These are phyloP conservation scores for Diachasma alloeum DNA, from an alignment of 1,140 invertebrate species.

Conservation along the genomic window DNA sequence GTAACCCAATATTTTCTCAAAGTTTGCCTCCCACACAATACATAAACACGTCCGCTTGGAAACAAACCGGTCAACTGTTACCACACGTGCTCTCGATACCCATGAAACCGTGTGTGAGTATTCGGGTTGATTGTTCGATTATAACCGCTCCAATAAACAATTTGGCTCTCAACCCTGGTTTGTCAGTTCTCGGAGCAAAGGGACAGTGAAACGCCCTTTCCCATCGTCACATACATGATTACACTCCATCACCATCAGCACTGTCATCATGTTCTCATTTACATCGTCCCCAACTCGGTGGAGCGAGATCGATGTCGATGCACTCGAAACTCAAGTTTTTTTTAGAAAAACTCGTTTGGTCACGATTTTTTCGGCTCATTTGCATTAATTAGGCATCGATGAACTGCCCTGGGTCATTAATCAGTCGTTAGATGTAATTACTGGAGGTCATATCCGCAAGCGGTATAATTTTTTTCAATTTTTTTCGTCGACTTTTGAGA, in stretches of 20 bases:
- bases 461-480: too few species aligned
- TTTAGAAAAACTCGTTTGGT: too few species aligned
- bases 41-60: background rate
- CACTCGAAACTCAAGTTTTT: background rate
- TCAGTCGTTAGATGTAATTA: too few species aligned
- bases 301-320: background rate
- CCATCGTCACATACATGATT: background rate
- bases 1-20: too few species aligned
- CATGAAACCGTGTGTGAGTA: background rate
- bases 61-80: background rate
- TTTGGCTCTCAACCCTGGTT: background rate
- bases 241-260: background rate
- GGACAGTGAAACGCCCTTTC: background rate
- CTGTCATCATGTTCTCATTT: background rate
- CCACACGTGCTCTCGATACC: background rate
- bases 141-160: constrained; percentile 27
- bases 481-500: too few species aligned
- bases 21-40: background rate
- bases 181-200: background rate
- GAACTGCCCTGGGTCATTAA: too few species aligned
- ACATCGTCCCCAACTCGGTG: background rate
- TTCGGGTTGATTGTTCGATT: constrained; percentile 23
- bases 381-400: too few species aligned
- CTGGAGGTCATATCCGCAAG: too few species aligned
- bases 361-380: too few species aligned